phyloP scores from a whole-genome alignment of 2,113 vertebrate species.

The Etheostoma spectabile region DNA sequence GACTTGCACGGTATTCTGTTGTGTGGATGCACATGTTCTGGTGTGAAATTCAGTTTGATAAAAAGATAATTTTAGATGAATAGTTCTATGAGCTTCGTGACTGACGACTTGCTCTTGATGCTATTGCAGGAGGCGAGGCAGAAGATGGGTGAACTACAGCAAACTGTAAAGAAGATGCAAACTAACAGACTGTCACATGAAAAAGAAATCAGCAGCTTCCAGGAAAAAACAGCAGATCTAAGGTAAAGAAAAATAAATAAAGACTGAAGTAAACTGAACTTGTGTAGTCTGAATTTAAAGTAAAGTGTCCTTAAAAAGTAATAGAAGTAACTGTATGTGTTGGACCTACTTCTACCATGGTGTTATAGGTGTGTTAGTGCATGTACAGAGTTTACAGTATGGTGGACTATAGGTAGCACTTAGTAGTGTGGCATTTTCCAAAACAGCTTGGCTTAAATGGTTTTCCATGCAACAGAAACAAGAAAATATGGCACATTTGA shows the following conservation, averaged over 20 bases:
- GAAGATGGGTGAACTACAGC: constrained; percentile 81
- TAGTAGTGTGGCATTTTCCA: not conserved
- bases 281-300: too few species aligned
- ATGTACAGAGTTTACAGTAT: too few species aligned
- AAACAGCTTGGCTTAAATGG: not conserved
- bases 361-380: too few species aligned
- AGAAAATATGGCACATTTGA: not conserved
- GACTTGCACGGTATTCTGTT: constrained; percentile 44
- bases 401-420: not conserved
- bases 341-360: too few species aligned
- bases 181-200: constrained; percentile 70
- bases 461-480: not conserved
- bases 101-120: not conserved
- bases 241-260: constrained; percentile 73
- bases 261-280: too few species aligned
- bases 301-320: too few species aligned
- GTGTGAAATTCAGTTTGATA: not conserved
- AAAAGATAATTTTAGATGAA: too few species aligned
- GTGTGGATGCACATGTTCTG: constrained; percentile 2
- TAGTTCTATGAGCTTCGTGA: constrained; percentile 5
- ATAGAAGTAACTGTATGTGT: too few species aligned
- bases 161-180: constrained; percentile 74
- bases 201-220: constrained; percentile 70
- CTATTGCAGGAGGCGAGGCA: constrained; percentile 70
- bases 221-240: constrained; percentile 74